Evolutionary conservation across 2,797 vertebrate species (phyloP).

Genomic region (Scolopax bukidnonensis): DNA sequence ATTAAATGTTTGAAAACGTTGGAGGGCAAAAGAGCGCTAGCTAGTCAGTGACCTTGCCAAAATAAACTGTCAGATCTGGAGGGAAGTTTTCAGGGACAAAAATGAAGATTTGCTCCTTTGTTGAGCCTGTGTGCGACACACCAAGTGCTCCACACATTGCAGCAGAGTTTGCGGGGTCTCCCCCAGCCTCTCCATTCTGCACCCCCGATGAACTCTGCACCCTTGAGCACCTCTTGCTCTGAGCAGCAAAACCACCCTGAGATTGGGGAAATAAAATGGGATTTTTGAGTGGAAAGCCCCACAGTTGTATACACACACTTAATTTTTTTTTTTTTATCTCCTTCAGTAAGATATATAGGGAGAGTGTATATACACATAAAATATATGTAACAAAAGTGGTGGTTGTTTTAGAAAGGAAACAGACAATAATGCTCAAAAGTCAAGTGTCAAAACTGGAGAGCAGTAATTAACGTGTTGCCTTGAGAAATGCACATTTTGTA

Average conservation of each 20-base stretch:
- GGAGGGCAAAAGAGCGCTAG: conserved; percentile 25
- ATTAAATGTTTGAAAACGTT: conserved; percentile 33
- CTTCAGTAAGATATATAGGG: not conserved
- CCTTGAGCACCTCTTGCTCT: not conserved
- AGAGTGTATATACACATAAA: not conserved
- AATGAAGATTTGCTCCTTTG: not conserved
- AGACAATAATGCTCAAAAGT: not conserved
- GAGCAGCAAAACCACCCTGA: not conserved
- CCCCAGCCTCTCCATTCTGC: not conserved
- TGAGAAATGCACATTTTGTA: not conserved
- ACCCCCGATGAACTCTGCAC: not conserved
- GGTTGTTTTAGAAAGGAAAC: not conserved
- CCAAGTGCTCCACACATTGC: fast-evolving
- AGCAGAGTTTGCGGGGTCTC: not conserved
- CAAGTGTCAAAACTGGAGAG: not conserved
- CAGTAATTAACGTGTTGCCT: not conserved
- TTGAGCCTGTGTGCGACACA: not conserved
- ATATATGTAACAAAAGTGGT: not conserved
- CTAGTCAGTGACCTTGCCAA: conserved; percentile 1
- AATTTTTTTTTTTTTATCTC: not conserved
- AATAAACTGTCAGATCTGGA: conserved; percentile 22
- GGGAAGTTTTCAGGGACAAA: conserved; percentile 10
- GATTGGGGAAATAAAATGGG: not conserved
- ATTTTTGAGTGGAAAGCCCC: no score
- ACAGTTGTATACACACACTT: not conserved